Percentiles rank a stretch among this genome's conserved stretches.
These are phyloP conservation scores for Sericinus montela DNA, from an alignment of 2,888 invertebrate species.

Conservation along the genomic window DNA sequence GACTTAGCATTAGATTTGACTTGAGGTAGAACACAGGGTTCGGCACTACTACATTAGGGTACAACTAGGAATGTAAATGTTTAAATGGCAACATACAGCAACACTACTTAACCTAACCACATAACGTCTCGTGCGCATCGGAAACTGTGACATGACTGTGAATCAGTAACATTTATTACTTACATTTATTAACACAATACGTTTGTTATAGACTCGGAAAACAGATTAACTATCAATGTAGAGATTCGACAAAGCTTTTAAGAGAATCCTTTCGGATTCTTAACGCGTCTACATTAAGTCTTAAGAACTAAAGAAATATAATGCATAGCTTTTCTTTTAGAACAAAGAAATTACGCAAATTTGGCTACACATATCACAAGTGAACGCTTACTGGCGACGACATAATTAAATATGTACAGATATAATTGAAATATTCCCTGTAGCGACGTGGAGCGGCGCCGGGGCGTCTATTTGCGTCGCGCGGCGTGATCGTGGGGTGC, in stretches of 20 bases:
- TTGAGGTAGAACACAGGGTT: conserved; percentile 76
- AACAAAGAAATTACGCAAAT: conserved; percentile 78
- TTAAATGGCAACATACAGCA: conserved; percentile 68
- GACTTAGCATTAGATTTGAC: conserved; percentile 70
- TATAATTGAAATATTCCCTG: conserved; percentile 75
- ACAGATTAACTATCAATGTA: conserved; percentile 39
- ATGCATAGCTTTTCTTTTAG: conserved; percentile 78
- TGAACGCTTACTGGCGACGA: conserved; percentile 74
- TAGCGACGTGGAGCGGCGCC: conserved; percentile 44
- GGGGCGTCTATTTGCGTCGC: conserved; percentile 27
- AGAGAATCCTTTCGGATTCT: conserved; percentile 37
- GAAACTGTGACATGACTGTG: conserved; percentile 40
- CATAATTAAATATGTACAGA: conserved; percentile 56
- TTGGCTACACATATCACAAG: conserved; percentile 79
- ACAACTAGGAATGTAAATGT: conserved; percentile 74
- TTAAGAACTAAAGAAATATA: conserved; percentile 61
- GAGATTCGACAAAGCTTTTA: conserved; percentile 35
- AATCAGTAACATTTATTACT: conserved; percentile 38
- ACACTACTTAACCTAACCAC: conserved; percentile 60
- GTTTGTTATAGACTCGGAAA: conserved; percentile 43
- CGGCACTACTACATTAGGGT: conserved; percentile 63
- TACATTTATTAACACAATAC: conserved; percentile 39
- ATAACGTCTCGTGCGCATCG: conserved; percentile 46
- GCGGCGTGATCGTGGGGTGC: conserved; percentile 34
- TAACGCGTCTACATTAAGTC: conserved; percentile 41